Percentiles rank a stretch among this genome's conserved stretches.
Conservation (phyloP, 1,140 invertebrate genomes). For the Rhopalosiphum maidis region DNA sequence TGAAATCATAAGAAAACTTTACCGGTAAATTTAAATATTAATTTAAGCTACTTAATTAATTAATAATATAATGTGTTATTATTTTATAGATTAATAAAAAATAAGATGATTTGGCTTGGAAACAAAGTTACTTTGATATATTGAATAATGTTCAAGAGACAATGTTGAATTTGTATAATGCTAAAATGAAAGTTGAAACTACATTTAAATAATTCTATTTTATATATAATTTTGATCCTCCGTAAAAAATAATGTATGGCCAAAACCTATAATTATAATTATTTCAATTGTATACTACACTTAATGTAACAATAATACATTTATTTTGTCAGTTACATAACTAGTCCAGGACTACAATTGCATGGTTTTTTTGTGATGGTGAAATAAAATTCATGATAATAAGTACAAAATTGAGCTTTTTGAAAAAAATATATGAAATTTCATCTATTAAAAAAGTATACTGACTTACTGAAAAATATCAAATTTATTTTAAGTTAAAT, state of each 20-base stretch:
- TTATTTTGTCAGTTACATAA: too few species aligned
- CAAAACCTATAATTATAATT: not conserved
- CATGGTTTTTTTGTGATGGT: too few species aligned
- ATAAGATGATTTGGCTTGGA: conserved; percentile 63
- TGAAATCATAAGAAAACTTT: conserved; percentile 63
- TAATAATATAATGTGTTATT: not conserved
- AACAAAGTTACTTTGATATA: conserved; percentile 62
- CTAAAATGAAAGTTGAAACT: conserved; percentile 55
- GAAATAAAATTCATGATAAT: too few species aligned
- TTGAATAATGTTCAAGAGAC: conserved; percentile 62
- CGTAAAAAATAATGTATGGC: not conserved
- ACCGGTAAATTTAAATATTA: conserved; percentile 61
- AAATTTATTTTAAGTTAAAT: not conserved
- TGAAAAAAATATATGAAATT: not conserved
- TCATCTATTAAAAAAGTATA: too few species aligned
- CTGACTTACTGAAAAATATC: not conserved
- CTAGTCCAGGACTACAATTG: too few species aligned
- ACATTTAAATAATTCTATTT: conserved; percentile 36
- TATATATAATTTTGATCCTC: not conserved
- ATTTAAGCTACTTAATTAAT: not conserved
- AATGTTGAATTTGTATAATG: conserved; percentile 63
- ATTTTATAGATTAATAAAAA: conserved; percentile 61
- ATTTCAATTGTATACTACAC: not conserved
- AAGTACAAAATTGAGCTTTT: not conserved
- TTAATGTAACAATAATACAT: not conserved